phyloP scores from a whole-genome alignment of 2,888 invertebrate species.

The Papilio elwesi region DNA sequence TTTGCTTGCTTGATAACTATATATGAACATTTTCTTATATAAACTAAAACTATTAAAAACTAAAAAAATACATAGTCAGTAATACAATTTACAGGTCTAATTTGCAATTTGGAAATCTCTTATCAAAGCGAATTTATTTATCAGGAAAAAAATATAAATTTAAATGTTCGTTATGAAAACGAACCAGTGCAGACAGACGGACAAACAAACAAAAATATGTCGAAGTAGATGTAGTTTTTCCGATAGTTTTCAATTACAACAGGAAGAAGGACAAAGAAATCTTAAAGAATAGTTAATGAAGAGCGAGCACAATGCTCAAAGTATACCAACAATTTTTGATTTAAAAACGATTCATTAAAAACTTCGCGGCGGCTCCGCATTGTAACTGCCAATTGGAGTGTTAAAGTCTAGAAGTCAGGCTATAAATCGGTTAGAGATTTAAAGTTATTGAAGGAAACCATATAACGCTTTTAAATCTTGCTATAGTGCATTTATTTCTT shows the following conservation, averaged over 20 bases:
- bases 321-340: constrained; percentile 54
- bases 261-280: constrained; percentile 50
- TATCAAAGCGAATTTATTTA: no score
- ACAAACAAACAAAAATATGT: constrained; percentile 30
- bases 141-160: background rate
- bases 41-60: no score
- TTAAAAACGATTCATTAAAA: constrained; percentile 61
- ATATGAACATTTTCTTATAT: no score
- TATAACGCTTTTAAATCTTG: constrained; percentile 3
- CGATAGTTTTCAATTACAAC: constrained; percentile 47
- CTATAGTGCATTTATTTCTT: background rate
- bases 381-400: constrained; percentile 59
- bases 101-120: no score
- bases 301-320: constrained; percentile 52
- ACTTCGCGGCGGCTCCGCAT: constrained; percentile 56
- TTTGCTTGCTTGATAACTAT: no score
- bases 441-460: constrained; percentile 17
- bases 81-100: no score
- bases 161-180: constrained; percentile 34
- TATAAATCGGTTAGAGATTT: constrained; percentile 34
- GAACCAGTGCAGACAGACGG: constrained; percentile 14
- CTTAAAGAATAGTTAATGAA: constrained; percentile 52
- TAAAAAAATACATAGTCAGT: no score
- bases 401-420: constrained; percentile 45
- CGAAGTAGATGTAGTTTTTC: constrained; percentile 39